Conservation (phyloP, 2,113 vertebrate species). For the Sander vitreus region DNA sequence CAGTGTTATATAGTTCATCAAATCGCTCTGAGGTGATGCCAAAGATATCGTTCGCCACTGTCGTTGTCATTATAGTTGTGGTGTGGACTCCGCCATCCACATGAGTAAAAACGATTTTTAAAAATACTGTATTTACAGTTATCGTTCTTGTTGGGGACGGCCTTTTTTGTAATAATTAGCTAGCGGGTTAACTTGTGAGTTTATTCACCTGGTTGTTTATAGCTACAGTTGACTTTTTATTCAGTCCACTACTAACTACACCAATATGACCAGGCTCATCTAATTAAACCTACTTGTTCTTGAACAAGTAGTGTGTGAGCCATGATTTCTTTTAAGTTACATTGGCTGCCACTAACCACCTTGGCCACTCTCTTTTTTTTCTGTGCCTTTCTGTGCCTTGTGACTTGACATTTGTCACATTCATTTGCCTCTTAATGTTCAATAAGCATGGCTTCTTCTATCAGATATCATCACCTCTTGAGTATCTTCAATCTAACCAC, state of each 20-base stretch:
- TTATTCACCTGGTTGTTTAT: background rate
- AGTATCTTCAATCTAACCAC: background rate
- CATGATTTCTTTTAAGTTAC: background rate
- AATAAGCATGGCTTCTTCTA: constrained; percentile 50
- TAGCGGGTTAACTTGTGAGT: background rate
- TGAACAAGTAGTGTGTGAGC: background rate
- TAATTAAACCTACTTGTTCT: background rate
- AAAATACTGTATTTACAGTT: no score
- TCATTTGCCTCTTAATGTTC: constrained; percentile 22
- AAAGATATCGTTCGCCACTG: no score
- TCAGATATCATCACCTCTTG: background rate
- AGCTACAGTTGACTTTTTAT: background rate
- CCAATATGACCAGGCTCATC: background rate
- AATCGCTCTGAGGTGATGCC: no score
- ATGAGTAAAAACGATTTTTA: no score
- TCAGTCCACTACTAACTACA: constrained; percentile 6
- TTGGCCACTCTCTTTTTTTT: background rate
- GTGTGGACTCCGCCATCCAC: no score
- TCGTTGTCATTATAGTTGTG: no score
- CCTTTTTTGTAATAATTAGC: no score
- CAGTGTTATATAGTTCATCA: no score
- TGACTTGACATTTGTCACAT: background rate
- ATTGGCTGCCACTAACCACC: background rate
- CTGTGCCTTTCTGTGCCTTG: no score
- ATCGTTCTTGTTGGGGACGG: no score